Evolutionary conservation across 2,113 vertebrate species (phyloP).

Genomic region (Neopipo cinnamomea): DNA sequence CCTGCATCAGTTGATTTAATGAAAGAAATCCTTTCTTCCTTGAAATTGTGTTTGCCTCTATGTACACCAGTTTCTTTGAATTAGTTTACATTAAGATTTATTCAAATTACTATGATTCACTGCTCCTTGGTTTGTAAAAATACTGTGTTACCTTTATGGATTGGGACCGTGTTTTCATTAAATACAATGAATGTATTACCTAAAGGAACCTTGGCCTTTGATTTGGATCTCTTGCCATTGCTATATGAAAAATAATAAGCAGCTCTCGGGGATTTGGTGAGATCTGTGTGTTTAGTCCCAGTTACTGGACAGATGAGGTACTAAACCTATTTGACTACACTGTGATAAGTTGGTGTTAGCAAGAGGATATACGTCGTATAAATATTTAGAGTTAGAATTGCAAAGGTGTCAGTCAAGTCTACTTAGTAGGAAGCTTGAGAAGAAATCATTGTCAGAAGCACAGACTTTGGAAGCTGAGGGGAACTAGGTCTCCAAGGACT

Average conservation of each 20-base stretch:
- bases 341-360: not conserved
- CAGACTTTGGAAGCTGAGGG: not conserved
- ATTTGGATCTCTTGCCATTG: not conserved
- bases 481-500: not conserved
- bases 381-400: constrained; percentile 7
- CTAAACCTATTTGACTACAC: not conserved
- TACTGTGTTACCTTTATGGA: not conserved
- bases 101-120: not conserved
- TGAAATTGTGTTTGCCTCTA: not conserved
- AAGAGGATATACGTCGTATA: not conserved
- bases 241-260: not conserved
- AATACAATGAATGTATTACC: not conserved
- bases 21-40: not conserved
- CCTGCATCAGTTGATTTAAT: not conserved
- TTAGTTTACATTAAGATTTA: not conserved
- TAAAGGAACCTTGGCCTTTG: not conserved
- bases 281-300: not conserved
- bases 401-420: not conserved
- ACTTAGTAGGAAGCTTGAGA: not conserved
- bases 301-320: not conserved
- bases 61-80: not conserved
- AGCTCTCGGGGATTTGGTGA: not conserved
- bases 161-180: not conserved
- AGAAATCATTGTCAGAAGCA: not conserved
- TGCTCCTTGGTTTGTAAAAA: not conserved